These are phyloP conservation scores for Heteromyza rotundicornis DNA, from an alignment of 2,888 invertebrate species.

Conservation along the genomic window DNA sequence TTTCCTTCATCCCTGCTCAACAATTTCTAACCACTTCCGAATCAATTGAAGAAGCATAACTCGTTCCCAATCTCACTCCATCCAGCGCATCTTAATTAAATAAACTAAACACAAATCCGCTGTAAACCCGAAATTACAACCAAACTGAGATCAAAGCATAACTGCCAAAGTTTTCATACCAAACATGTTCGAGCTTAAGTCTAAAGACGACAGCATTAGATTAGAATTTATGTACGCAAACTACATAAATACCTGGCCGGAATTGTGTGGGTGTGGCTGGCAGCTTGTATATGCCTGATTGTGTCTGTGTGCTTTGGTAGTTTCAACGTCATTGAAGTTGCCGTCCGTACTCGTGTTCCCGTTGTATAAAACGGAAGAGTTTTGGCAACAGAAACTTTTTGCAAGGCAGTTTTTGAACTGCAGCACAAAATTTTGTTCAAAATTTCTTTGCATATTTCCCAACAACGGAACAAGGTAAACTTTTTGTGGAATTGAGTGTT, in stretches of 20 bases:
- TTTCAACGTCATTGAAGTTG: neutral
- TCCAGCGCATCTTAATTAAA: neutral
- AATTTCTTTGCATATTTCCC: neutral
- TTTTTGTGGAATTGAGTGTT: neutral
- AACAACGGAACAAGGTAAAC: neutral
- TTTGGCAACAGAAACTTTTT: neutral
- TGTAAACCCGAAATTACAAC: constrained; percentile 5
- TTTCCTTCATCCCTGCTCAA: no score
- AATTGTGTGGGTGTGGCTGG: neutral
- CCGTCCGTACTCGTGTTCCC: neutral
- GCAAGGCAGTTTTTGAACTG: neutral
- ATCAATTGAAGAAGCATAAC: no score
- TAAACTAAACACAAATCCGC: constrained; percentile 9
- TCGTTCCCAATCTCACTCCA: no score
- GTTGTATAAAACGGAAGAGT: neutral
- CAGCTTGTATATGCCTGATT: neutral
- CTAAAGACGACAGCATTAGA: neutral
- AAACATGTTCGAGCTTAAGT: constrained; percentile 8
- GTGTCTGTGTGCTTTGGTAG: neutral
- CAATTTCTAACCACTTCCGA: no score
- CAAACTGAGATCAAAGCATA: neutral
- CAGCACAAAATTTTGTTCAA: neutral
- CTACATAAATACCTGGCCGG: no score
- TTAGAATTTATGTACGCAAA: neutral
- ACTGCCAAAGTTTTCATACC: constrained; percentile 5